A percentile compares a stretch with the other conserved stretches of the same genome.
These are phyloP conservation scores for Eupleurogrammus muticus DNA, from an alignment of 2,797 vertebrate species.

Conservation along the genomic window DNA sequence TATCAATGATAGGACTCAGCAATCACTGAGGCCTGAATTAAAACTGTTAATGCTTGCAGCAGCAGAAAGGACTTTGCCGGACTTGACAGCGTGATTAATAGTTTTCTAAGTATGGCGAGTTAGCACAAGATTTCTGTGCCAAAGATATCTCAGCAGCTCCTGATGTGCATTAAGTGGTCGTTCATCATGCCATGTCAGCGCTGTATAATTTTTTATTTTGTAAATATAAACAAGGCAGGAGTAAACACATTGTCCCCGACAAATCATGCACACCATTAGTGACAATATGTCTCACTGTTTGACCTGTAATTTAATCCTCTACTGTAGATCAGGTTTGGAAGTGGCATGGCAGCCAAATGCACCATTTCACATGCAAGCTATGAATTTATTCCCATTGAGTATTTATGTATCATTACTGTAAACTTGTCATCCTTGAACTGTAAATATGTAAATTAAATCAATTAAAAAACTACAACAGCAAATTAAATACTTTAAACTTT, in stretches of 20 bases:
- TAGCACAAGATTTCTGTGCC: constrained; percentile 35
- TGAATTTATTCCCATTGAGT: constrained; percentile 25
- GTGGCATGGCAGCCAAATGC: constrained; percentile 37
- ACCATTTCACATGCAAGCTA: constrained; percentile 12
- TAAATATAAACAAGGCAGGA: constrained; percentile 56
- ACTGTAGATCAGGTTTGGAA: constrained; percentile 20
- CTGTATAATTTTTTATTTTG: constrained; percentile 18
- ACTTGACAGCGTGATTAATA: constrained; percentile 50
- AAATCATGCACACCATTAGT: constrained; percentile 62
- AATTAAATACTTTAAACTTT: too few relatives aligned
- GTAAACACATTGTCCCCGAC: constrained; percentile 54
- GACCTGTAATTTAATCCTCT: constrained; percentile 47
- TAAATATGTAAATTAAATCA: constrained; percentile 18
- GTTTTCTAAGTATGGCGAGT: constrained; percentile 40
- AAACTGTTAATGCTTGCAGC: constrained; percentile 26
- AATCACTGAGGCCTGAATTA: constrained; percentile 18
- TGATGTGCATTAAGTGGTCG: constrained; percentile 57
- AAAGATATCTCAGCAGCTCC: constrained; percentile 41
- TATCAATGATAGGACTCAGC: constrained; percentile 24
- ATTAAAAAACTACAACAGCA: background rate
- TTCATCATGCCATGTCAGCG: constrained; percentile 65
- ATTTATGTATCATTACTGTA: constrained; percentile 7
- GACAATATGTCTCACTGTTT: constrained; percentile 48
- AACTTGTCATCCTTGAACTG: background rate
- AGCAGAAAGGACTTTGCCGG: constrained; percentile 26